These are phyloP conservation scores for Tapirus indicus DNA, from an alignment of 2,797 vertebrate genomes.

Conservation along the genomic window DNA sequence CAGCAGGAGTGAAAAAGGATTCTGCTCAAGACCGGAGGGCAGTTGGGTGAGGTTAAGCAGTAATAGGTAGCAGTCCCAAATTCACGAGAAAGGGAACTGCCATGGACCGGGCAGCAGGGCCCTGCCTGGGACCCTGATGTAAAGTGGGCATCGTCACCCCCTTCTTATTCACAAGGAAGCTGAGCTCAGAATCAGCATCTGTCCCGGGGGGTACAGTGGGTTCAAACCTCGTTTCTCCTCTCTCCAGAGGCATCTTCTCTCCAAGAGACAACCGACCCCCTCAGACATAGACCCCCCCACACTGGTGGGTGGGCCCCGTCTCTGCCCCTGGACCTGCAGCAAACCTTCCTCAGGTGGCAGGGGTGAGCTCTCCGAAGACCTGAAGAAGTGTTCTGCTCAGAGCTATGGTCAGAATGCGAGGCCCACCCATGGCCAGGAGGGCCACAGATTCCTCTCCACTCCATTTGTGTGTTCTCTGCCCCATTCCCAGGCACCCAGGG, in stretches of 20 bases:
- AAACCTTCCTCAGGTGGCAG: not conserved
- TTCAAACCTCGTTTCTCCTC: too few species aligned
- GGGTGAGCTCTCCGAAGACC: not conserved
- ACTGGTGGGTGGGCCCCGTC: not conserved
- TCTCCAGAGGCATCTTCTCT: not conserved
- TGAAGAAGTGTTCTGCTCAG: not conserved
- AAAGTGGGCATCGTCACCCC: not conserved
- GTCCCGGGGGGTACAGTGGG: not conserved
- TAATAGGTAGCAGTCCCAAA: not conserved
- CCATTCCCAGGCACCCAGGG: not conserved
- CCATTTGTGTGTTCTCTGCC: not conserved
- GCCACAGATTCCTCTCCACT: not conserved
- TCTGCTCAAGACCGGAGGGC: not conserved
- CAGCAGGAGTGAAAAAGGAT: not conserved
- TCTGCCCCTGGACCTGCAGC: not conserved
- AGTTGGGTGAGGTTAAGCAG: not conserved
- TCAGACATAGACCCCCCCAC: accelerated
- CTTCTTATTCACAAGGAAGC: not conserved
- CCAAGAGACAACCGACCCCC: not conserved
- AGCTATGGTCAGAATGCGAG: not conserved
- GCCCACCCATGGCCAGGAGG: not conserved
- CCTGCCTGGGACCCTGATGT: not conserved
- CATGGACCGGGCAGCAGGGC: not conserved
- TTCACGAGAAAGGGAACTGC: not conserved
- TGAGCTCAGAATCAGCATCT: not conserved